Percentiles rank a stretch among this genome's conserved stretches.
Evolutionary conservation across 2,797 vertebrate species (phyloP).

Genomic region (Lagorchestes hirsutus): DNA sequence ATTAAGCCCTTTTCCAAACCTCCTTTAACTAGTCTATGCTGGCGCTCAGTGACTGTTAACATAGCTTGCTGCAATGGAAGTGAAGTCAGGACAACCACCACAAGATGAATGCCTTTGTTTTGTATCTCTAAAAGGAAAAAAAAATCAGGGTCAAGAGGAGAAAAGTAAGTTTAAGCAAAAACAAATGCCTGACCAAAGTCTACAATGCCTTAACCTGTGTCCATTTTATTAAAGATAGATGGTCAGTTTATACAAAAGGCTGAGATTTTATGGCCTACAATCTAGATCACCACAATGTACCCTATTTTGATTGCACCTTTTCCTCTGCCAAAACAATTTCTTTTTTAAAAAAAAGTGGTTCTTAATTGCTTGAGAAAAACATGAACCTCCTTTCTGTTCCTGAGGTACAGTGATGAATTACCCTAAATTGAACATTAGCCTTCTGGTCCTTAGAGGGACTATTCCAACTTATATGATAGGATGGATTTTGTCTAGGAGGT

Average conservation of each 20-base stretch:
- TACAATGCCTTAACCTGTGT: not conserved
- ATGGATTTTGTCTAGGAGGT: not conserved
- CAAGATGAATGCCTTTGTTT: slow-evolving; percentile 25
- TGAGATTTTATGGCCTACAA: not conserved
- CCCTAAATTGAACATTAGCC: slow-evolving; percentile 13
- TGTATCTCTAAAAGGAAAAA: not conserved
- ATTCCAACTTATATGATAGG: not conserved
- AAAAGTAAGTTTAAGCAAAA: slow-evolving; percentile 4
- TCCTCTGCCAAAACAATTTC: not conserved
- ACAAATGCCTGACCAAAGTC: not conserved
- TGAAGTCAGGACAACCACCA: not conserved
- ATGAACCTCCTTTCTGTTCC: slow-evolving; percentile 37
- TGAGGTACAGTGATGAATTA: slow-evolving; percentile 34
- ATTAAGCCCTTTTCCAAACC: not conserved
- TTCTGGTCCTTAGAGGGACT: not conserved
- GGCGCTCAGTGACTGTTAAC: not conserved
- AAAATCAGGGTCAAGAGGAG: not conserved
- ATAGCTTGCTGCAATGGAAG: no score
- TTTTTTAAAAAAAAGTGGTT: slow-evolving; percentile 51
- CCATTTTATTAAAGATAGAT: not conserved
- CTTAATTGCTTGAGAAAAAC: slow-evolving; percentile 33
- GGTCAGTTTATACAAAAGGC: slow-evolving; percentile 87
- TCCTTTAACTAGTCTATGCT: not conserved
- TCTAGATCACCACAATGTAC: no score
- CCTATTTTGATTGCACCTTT: not conserved